These are phyloP conservation scores for Xenopus tropicalis DNA, from an alignment of 2,113 vertebrate species.

Conservation along the genomic window DNA sequence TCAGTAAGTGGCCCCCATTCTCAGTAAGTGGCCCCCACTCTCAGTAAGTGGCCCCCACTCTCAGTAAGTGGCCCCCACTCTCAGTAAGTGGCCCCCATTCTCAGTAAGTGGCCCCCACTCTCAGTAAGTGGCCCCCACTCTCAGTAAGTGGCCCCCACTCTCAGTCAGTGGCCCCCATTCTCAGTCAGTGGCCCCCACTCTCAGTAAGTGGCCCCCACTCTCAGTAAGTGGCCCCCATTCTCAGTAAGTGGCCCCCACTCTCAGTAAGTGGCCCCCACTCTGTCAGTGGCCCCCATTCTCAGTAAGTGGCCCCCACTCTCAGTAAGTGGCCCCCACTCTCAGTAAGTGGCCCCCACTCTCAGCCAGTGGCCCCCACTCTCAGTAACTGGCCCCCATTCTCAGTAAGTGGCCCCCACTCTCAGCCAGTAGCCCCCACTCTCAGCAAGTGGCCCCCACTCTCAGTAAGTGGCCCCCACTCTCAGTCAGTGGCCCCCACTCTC, in stretches of 20 bases:
- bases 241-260: constrained; percentile 56
- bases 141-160: constrained; percentile 52
- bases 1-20: constrained; percentile 56
- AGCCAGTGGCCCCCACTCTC: constrained; percentile 51
- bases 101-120: constrained; percentile 52
- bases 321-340: constrained; percentile 51
- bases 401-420: constrained; percentile 51
- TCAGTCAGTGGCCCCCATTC: constrained; percentile 56
- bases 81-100: constrained; percentile 56
- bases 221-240: constrained; percentile 52
- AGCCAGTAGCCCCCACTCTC: constrained; percentile 57
- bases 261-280: constrained; percentile 52
- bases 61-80: constrained; percentile 52
- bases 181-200: constrained; percentile 52
- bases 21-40: constrained; percentile 52
- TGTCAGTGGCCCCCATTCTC: constrained; percentile 57
- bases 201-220: constrained; percentile 56
- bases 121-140: constrained; percentile 56
- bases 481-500: constrained; percentile 51
- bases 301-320: constrained; percentile 59
- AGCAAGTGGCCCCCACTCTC: constrained; percentile 51
- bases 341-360: constrained; percentile 57
- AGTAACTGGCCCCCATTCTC: constrained; percentile 57
- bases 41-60: constrained; percentile 56
- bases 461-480: constrained; percentile 57